Evolutionary conservation across 2,113 vertebrate species (phyloP).

Genomic region (Laticauda colubrina): DNA sequence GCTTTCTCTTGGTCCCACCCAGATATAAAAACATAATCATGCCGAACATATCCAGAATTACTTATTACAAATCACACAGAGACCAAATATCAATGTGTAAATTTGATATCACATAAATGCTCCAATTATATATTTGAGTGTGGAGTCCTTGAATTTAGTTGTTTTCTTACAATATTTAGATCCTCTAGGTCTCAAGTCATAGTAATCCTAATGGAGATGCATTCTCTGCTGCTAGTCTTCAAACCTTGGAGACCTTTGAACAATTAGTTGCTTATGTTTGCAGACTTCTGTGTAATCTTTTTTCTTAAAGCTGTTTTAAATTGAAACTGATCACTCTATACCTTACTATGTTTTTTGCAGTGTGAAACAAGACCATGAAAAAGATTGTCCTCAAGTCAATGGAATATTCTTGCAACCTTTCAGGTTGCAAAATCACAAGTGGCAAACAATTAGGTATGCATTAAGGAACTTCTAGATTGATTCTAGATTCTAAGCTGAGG

Average conservation of each 20-base stretch:
- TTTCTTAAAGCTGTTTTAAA: not conserved
- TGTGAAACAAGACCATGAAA: not conserved
- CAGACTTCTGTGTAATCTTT: not conserved
- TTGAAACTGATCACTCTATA: not conserved
- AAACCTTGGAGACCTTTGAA: not conserved
- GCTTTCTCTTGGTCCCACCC: not conserved
- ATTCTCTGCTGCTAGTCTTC: too few relatives aligned
- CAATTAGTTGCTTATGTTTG: not conserved
- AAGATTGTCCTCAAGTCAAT: not conserved
- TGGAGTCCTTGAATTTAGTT: not conserved
- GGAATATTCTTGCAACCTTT: not conserved
- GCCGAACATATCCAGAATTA: not conserved
- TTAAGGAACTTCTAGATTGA: not conserved
- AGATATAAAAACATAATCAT: not conserved
- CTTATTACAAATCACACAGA: not conserved
- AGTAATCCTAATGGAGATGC: not conserved
- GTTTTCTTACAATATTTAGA: not conserved
- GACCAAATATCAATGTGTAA: not conserved
- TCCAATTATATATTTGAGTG: not conserved
- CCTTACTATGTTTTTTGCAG: not conserved
- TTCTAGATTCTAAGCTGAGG: not conserved
- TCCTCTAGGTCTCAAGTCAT: not conserved
- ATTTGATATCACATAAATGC: not conserved
- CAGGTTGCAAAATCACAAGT: not conserved
- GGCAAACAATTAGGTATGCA: not conserved